These are phyloP conservation scores for Prunella himalayana DNA, from an alignment of 2,113 vertebrate species.

Conservation along the genomic window DNA sequence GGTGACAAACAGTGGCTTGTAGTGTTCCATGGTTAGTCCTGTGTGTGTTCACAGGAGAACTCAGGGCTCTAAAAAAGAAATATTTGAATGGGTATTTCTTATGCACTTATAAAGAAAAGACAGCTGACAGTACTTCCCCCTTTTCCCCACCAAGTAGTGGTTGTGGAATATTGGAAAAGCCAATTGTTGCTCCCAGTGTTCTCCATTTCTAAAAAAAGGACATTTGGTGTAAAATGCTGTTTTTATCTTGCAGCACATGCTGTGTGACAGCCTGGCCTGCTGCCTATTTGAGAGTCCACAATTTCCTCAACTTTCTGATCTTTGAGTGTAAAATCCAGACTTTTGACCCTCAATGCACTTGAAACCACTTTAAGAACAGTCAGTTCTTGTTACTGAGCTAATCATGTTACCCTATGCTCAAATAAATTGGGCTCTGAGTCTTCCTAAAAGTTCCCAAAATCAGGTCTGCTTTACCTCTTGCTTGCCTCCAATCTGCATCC, in stretches of 20 bases:
- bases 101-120: not conserved
- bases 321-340: not conserved
- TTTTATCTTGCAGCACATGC: not conserved
- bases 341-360: not conserved
- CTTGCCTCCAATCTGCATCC: not conserved
- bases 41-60: not conserved
- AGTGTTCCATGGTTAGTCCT: not conserved
- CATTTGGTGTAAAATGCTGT: not conserved
- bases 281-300: not conserved
- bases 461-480: not conserved
- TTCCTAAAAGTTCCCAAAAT: not conserved
- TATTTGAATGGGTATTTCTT: not conserved
- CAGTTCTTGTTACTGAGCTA: not conserved
- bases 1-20: not conserved
- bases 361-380: not conserved
- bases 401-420: not conserved
- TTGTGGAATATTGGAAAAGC: not conserved
- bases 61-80: rapidly evolving
- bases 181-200: not conserved
- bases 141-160: not conserved
- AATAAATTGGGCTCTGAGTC: not conserved
- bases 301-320: not conserved
- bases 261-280: not conserved
- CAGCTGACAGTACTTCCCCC: not conserved
- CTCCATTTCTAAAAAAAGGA: not conserved